phyloP scores from a whole-genome alignment of 2,888 invertebrate genomes.

The Plebejus argus region DNA sequence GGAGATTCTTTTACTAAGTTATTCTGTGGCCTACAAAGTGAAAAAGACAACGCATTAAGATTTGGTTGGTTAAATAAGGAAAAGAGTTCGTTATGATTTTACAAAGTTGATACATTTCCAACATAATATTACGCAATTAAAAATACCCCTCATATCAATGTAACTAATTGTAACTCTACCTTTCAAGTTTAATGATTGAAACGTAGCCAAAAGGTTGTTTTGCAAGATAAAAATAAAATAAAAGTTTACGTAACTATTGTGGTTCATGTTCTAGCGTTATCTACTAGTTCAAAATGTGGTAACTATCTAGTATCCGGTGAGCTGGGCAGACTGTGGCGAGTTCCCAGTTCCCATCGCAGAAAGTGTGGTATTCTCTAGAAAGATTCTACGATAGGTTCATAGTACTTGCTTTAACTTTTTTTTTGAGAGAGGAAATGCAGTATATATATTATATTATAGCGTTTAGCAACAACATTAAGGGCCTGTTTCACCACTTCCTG shows the following conservation, averaged over 20 bases:
- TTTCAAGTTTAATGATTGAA: neutral
- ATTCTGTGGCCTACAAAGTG: too few relatives aligned
- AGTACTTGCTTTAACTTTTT: too few relatives aligned
- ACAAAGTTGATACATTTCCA: neutral
- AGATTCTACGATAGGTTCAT: neutral
- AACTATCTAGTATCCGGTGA: neutral
- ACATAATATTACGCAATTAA: neutral
- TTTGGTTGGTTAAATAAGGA: too few relatives aligned
- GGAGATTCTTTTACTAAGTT: too few relatives aligned
- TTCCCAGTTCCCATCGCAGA: neutral
- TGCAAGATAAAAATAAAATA: slow-evolving; percentile 13
- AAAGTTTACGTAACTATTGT: neutral
- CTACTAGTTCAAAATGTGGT: neutral
- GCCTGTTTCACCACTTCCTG: too few relatives aligned
- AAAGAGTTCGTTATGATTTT: too few relatives aligned
- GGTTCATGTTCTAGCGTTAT: neutral
- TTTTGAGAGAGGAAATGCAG: too few relatives aligned
- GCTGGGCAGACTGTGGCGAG: neutral
- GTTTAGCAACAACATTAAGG: too few relatives aligned
- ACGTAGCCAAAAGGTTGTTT: slow-evolving; percentile 19
- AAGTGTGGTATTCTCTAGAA: neutral
- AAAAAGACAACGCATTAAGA: too few relatives aligned
- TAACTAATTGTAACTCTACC: slow-evolving; percentile 7
- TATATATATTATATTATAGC: too few relatives aligned
- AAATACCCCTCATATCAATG: slow-evolving; percentile 2